Evolutionary conservation across 1,140 invertebrate species (phyloP).

Genomic region (Amyelois transitella): DNA sequence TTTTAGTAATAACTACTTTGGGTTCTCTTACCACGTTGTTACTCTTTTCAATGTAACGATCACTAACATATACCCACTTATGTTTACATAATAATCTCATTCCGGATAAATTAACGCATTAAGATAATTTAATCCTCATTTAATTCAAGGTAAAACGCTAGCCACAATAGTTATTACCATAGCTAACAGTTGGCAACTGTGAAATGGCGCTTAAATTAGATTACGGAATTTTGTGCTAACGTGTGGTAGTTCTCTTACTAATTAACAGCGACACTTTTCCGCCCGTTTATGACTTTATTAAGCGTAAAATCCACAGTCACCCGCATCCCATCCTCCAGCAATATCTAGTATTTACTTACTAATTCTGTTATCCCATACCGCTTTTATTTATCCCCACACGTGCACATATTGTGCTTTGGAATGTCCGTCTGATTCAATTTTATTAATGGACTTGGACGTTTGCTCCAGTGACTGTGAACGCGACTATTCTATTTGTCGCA

Average conservation of each 20-base stretch:
- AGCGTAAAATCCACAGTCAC: conserved; percentile 3
- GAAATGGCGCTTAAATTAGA: conserved; percentile 1
- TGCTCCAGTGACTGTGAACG: conserved; percentile 69
- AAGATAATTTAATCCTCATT: not conserved
- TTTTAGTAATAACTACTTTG: too few species aligned
- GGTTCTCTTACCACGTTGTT: too few species aligned
- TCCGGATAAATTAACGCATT: not conserved
- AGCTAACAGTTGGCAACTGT: not conserved
- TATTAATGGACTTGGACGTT: conserved; percentile 72
- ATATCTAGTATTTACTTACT: not conserved
- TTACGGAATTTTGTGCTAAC: not conserved
- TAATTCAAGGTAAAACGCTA: not conserved
- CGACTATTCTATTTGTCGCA: conserved; percentile 61
- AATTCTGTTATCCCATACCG: not conserved
- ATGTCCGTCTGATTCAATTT: conserved; percentile 72
- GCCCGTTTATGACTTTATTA: conserved; percentile 20
- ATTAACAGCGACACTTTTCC: conserved; percentile 23
- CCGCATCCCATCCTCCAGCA: not conserved
- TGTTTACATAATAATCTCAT: too few species aligned
- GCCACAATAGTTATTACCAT: not conserved
- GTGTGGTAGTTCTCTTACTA: conserved; percentile 16
- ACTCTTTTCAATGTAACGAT: too few species aligned
- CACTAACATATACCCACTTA: too few species aligned
- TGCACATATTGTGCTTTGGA: conserved; percentile 63
- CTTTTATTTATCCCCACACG: conserved; percentile 61